These are phyloP conservation scores for Pilophorus perplexus DNA, from an alignment of 2,888 invertebrate species.

Conservation along the genomic window DNA sequence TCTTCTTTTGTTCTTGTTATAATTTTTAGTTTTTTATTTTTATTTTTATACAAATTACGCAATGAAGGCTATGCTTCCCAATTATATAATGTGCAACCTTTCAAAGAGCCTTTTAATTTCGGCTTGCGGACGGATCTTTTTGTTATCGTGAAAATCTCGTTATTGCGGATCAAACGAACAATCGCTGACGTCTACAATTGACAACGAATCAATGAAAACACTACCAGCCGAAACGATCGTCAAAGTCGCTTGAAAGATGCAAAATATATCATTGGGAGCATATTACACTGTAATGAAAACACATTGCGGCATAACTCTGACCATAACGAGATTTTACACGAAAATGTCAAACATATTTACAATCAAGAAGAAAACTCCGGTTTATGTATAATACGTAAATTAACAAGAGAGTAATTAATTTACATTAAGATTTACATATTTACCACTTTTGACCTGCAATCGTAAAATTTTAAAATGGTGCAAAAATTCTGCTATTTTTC, in stretches of 20 bases:
- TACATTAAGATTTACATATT: no score
- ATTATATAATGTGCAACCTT: slow-evolving; percentile 33
- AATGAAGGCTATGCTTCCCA: slow-evolving; percentile 40
- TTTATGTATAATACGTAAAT: no score
- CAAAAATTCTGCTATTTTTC: no score
- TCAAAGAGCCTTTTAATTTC: neutral
- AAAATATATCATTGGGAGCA: slow-evolving; percentile 44
- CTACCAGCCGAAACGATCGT: no score
- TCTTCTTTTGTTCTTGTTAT: no score
- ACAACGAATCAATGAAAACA: slow-evolving; percentile 28
- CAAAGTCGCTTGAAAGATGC: slow-evolving; percentile 34
- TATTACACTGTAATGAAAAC: slow-evolving; percentile 34
- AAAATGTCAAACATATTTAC: neutral
- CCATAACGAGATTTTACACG: slow-evolving; percentile 44
- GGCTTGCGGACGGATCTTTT: slow-evolving; percentile 18
- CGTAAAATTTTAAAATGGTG: no score
- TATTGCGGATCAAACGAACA: neutral
- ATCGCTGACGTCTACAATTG: no score
- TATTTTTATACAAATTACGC: no score
- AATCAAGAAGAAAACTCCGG: neutral
- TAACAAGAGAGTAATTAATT: no score
- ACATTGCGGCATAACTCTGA: neutral
- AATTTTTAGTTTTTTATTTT: no score
- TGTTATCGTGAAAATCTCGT: slow-evolving; percentile 21
- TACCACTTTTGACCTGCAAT: no score